Base-by-base conservation (phyloP, 2,888 invertebrate species). In the Scaptomyza reducta region DNA sequence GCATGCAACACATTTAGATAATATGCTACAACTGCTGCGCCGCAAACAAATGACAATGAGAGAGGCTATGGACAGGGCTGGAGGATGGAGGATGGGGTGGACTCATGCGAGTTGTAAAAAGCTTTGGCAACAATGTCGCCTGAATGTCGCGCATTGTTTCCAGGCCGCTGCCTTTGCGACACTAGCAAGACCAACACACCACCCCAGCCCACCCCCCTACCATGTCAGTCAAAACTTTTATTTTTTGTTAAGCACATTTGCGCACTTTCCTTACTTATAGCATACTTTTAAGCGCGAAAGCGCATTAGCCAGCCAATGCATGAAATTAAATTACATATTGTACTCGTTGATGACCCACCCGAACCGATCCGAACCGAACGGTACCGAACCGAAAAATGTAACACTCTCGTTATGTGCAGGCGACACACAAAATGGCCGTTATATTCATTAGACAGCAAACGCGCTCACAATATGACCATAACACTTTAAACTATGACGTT, bases 1-100 rank as follows among this genome's bases (percentile, higher is more conserved):
- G 71, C 87, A 85, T 83, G 86, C 82, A 83, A 87, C 78, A 88
- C 87, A 84, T 84, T 87, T 87, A 88, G 88, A 87, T 88, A 88
- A 84, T 84, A 84, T 88, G 87, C 76, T 87, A 87, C 87, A 82
- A 87, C 82, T 87, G 82, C 86, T 83, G 88, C 71, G 88, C 61
- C 82, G 41, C 82, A 87, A 77, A 79, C 77, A 77, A 82, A 87
- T 87, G 82, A 85, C 81, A 82, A 72, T 67, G 63, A 51, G 69
- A 25, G 61, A 50, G 63, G 51, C 41, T 16, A 22, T 29, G 42
- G 25, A 29, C 7, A 16, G 31, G 40, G 29, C 1, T 16, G 3
- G 22, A n/a, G 14, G 9, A 14, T 1, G 7, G 9, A 7, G n/a
- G 35, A 45, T n/a, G 35, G 22, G 13, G 10, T 46, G 42, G 64